Base-by-base conservation (phyloP, 2,797 vertebrate species). In the Anguilla megastoma region DNA sequence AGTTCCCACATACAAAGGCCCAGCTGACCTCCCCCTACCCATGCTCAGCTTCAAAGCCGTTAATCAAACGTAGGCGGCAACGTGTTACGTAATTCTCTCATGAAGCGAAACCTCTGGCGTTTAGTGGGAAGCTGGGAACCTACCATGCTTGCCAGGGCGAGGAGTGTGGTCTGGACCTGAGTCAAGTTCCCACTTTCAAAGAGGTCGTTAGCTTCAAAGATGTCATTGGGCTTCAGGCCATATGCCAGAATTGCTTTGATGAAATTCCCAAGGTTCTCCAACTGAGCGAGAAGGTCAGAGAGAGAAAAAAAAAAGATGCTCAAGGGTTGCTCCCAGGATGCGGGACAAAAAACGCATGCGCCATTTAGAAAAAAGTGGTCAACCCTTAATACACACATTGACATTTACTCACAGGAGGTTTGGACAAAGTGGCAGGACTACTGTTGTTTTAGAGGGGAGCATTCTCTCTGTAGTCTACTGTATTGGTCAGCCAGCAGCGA, bases 161-260 rank as follows among this genome's bases (percentile, higher is more conserved):
- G 96, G 90, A 98, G 92, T 3, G 97, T 97, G 24, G 96, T 97
- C 93, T 98, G 97, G 74, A 98, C 97, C 92, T 97, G 97, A 84
- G 97, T 97, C 97, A 97, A 96, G 91, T 97, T 98, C 89, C 97
- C 97, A 85, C 97, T 97, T 93, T 98, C 97, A 93, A 97, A 98
- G 83, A 97, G 96, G 92, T 98, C 97, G 88, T 98, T 98, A 87
- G 97, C 97, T 95, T 98, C 97, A 93, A 98, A 97, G 91, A 97
- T 97, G 91, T 98, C 97, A 84, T 96, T 97, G 16, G 96, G 97
- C 90, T 97, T 97, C 96, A 98, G 96, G 54, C 97, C 97, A 7
- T 97, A 98, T 24, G 93, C 91, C 91, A 97, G 96, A 79, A 97
- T 98, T 82, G 97, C 97, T 93, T 97, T 97, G 93, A 97, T 97